Conservation (phyloP, 2,797 vertebrate genomes). For the Phylloscopus collybita region DNA sequence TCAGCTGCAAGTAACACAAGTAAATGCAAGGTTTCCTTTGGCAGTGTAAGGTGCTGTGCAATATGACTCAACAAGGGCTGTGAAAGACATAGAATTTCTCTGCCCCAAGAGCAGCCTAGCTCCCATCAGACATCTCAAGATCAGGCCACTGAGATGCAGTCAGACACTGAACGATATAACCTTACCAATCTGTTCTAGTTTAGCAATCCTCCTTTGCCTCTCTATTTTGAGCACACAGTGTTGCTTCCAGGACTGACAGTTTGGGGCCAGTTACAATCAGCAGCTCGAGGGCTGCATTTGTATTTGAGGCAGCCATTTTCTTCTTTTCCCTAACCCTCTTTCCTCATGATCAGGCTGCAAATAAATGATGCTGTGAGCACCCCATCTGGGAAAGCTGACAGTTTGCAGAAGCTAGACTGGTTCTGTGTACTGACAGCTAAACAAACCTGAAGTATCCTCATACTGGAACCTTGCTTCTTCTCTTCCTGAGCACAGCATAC, state of each 20-base stretch:
- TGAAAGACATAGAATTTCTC: not conserved
- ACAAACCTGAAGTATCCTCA: not conserved
- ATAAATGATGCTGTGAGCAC: not conserved
- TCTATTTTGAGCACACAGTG: not conserved
- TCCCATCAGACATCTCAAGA: not conserved
- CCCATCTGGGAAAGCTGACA: not conserved
- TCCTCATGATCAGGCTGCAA: not conserved
- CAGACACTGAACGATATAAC: not conserved
- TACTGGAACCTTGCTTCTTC: not conserved
- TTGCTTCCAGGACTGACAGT: slow-evolving; percentile 24
- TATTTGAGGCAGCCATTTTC: slow-evolving; percentile 12
- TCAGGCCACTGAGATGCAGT: not conserved
- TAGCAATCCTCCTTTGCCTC: not conserved
- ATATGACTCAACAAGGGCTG: not conserved
- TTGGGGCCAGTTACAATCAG: slow-evolving; percentile 3
- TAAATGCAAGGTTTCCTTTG: not conserved
- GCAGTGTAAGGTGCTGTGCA: not conserved
- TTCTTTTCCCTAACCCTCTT: not conserved
- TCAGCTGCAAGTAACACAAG: not conserved
- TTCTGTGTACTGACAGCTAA: not conserved
- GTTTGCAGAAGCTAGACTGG: not conserved
- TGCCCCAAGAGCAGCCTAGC: not conserved
- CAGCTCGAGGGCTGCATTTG: slow-evolving; percentile 8
- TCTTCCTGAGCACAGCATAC: not conserved
- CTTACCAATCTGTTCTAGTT: not conserved